Evolutionary conservation across 2,113 vertebrate genomes (phyloP), one percentile per base, ranked within the genome.

Genomic region (Menidia beryllina): DNA sequence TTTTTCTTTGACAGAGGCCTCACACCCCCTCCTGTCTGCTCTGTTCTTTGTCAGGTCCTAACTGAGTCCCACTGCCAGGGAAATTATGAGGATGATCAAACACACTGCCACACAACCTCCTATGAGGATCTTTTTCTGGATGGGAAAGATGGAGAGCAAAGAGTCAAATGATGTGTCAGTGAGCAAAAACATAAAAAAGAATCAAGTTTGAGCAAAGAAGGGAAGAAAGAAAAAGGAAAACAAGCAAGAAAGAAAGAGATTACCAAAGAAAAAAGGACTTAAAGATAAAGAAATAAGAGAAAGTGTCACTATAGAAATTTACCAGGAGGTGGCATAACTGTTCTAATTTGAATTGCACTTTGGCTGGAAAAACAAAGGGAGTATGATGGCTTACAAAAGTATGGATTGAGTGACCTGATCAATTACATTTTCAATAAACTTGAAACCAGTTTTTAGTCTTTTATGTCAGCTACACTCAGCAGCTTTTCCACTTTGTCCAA

Each of bases 91-190:
- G 75, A 94, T 25, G 59, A 55, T 70, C 53, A 93, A 9, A 72
- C 83, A 86, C 10, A 79, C 58, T 8, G 84, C 88, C 59, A 92
- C 45, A 81, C 93, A 94, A 48, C 81, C 78, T 51, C 82, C 91
- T 74, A 93, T 89, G 62, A 93, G 82, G 66, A 94, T 82, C 88
- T 85, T 45, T 82, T 93, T 94, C 92, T 94, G 93, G 63, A 75
- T 56, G 24, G 51, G 50, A 39, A 47, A 78, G 21, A 83, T 36
- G 51, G 64, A 62, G 39, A 60, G 25, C 27, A 41, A 36, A 20
- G 47, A 30, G 8, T 83, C 53, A 87, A 63, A 72, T 54, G 41
- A 77, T 30, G 34, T 60, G 26, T 63, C 26, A 41, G 11, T 45
- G 5, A 17, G 21, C 20, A 7, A 3, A 19, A 4, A 6, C 7